phyloP scores from a whole-genome alignment of 2,888 invertebrate genomes.

The Hipparchia sbordonii region DNA sequence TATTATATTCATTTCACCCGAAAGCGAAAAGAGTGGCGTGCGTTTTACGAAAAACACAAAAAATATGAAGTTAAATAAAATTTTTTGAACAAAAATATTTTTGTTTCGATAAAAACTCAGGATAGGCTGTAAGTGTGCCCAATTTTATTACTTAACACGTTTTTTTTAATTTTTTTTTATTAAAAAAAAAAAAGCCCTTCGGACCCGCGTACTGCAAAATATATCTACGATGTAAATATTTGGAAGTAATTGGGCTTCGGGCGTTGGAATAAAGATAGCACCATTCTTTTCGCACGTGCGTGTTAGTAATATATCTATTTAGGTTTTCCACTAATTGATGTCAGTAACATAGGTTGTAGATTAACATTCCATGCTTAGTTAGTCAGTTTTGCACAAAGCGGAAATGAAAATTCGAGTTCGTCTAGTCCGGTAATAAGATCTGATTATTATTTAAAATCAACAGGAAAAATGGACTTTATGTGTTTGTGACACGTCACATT shows the following conservation, averaged over 20 bases:
- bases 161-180: no score
- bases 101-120: no score
- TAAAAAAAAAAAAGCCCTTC: no score
- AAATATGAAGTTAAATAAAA: no score
- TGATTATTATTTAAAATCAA: conserved; percentile 20
- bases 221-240: no score
- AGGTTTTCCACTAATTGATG: conserved; percentile 21
- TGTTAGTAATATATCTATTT: background rate
- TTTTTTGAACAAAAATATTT: no score
- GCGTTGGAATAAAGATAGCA: no score
- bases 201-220: no score
- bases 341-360: conserved; percentile 66
- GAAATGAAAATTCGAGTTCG: conserved; percentile 4
- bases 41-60: background rate
- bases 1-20: background rate
- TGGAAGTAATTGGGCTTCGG: no score
- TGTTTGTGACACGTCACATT: background rate
- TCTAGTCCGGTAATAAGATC: conserved; percentile 34
- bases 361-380: conserved; percentile 65
- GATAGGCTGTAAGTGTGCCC: no score
- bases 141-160: no score
- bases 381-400: conserved; percentile 33
- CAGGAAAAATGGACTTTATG: conserved; percentile 7
- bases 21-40: conserved; percentile 6
- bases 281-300: conserved; percentile 10